These are phyloP conservation scores for Piaya cayana DNA, from an alignment of 2,113 vertebrate species.

Conservation along the genomic window DNA sequence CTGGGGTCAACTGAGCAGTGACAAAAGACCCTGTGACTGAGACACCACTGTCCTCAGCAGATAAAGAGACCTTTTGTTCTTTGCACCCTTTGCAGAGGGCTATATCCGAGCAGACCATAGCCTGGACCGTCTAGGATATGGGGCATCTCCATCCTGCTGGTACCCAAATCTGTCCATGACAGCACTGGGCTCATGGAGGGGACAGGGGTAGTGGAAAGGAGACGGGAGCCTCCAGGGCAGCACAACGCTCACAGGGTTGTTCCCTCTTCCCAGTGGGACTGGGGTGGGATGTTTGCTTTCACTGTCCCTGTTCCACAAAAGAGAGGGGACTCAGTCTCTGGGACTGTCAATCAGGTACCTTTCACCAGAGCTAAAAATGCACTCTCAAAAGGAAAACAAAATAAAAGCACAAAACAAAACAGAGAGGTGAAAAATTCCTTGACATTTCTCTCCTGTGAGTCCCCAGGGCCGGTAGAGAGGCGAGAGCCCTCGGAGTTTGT, in stretches of 20 bases:
- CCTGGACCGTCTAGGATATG: neutral
- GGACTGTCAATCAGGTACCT: conserved; percentile 30
- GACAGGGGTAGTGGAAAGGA: neutral
- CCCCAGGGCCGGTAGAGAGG: conserved; percentile 58
- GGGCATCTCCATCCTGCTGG: neutral
- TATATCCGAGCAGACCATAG: neutral
- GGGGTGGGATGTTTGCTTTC: neutral
- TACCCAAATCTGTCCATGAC: neutral
- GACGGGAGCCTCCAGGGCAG: neutral
- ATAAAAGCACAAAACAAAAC: conserved; percentile 76
- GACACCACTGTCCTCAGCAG: neutral
- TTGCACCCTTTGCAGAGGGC: neutral
- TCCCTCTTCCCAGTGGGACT: neutral
- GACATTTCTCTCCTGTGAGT: conserved; percentile 69
- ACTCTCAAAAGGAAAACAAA: conserved; percentile 67
- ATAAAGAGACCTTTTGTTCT: neutral
- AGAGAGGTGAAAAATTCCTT: conserved; percentile 75
- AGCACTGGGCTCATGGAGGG: neutral
- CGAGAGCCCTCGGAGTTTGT: conserved; percentile 71
- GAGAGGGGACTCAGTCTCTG: conserved; percentile 37
- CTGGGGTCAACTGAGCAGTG: neutral
- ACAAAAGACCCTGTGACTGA: neutral
- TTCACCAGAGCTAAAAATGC: conserved; percentile 66
- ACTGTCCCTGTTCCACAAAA: neutral
- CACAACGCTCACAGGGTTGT: neutral